A percentile compares a stretch with the other conserved stretches of the same genome.
Conservation (phyloP, 2,888 invertebrate species). For the Merodon equestris region DNA sequence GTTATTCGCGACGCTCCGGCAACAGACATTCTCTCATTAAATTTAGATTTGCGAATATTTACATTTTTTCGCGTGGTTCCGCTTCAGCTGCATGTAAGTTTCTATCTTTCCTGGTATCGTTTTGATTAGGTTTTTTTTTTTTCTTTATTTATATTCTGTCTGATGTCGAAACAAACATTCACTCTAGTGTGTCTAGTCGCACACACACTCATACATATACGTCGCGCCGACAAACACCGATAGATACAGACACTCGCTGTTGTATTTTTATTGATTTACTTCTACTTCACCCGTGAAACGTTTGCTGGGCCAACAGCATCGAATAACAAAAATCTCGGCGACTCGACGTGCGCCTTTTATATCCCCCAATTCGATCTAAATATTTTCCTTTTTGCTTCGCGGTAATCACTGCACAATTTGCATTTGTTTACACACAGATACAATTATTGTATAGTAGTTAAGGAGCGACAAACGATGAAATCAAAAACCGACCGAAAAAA, state of each 20-base stretch:
- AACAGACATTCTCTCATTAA: conserved; percentile 31
- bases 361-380: conserved; percentile 23
- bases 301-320: conserved; percentile 59
- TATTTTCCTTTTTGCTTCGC: background rate
- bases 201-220: conserved; percentile 15
- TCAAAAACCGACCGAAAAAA: too few relatives aligned
- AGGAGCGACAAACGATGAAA: too few relatives aligned
- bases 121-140: conserved; percentile 36
- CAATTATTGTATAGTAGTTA: conserved; percentile 23
- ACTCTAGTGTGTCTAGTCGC: conserved; percentile 7
- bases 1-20: conserved; percentile 40
- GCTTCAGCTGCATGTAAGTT: conserved; percentile 4
- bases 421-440: conserved; percentile 45
- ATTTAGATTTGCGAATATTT: conserved; percentile 14
- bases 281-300: conserved; percentile 42
- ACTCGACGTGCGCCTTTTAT: conserved; percentile 51
- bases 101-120: conserved; percentile 29
- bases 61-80: background rate
- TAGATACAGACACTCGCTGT: conserved; percentile 44
- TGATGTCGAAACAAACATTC: conserved; percentile 42
- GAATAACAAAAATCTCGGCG: conserved; percentile 60
- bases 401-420: too few relatives aligned
- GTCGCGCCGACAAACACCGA: background rate
- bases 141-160: conserved; percentile 50
- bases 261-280: conserved; percentile 67